Conservation (phyloP, 2,113 vertebrate genomes). For the Recurvirostra avosetta region DNA sequence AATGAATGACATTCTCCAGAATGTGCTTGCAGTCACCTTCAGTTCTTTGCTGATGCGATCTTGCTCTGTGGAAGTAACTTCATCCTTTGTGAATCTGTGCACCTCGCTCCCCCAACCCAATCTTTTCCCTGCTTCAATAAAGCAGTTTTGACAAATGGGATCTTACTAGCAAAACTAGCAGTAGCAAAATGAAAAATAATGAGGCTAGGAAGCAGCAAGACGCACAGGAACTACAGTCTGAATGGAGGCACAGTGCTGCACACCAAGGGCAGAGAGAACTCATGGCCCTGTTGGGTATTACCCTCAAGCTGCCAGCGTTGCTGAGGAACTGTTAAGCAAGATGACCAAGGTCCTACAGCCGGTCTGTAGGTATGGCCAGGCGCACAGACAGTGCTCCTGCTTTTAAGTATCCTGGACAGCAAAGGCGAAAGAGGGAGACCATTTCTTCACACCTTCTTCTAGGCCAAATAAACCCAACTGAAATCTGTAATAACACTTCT, state of each 20-base stretch:
- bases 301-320: not conserved
- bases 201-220: not conserved
- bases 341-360: not conserved
- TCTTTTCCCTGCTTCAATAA: not conserved
- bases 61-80: not conserved
- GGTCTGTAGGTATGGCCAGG: not conserved
- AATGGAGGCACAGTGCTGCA: not conserved
- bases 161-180: not conserved
- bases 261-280: not conserved
- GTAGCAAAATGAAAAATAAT: conserved; percentile 6
- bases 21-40: conserved; percentile 8
- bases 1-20: not conserved
- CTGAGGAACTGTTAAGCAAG: not conserved
- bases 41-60: not conserved
- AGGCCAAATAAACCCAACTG: not conserved
- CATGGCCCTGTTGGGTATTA: not conserved
- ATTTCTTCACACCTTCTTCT: not conserved
- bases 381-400: not conserved
- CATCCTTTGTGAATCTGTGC: not conserved
- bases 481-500: not conserved
- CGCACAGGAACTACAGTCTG: not conserved
- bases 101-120: not conserved
- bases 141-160: not conserved
- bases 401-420: not conserved
- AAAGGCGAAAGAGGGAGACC: not conserved